Conservation (phyloP, 1,140 invertebrate species). For the Theocolax elegans region DNA sequence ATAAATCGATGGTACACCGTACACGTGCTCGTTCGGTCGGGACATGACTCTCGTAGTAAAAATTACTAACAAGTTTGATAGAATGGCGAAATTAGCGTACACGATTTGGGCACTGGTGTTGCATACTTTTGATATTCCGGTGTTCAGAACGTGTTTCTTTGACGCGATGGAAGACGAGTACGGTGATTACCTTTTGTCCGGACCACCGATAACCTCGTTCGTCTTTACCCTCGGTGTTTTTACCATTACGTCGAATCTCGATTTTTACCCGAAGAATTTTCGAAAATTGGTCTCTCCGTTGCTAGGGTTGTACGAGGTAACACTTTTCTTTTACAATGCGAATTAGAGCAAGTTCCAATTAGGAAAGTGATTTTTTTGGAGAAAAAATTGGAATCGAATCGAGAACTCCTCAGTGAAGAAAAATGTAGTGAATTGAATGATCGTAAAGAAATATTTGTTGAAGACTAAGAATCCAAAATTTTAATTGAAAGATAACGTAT, state of each 20-base stretch:
- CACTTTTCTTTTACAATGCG: background rate
- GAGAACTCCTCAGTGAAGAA: no score
- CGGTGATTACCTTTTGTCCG: slow-evolving; percentile 42
- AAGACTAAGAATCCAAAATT: no score
- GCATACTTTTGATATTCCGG: slow-evolving; percentile 44
- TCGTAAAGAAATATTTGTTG: no score
- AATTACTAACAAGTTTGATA: no score
- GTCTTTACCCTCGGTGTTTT: slow-evolving; percentile 53
- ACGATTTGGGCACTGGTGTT: slow-evolving; percentile 56
- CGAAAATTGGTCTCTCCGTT: slow-evolving; percentile 42
- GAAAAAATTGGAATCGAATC: background rate
- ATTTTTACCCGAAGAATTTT: slow-evolving; percentile 51
- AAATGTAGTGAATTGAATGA: no score
- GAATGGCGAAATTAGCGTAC: slow-evolving; percentile 50
- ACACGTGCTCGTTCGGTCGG: no score
- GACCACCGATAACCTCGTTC: slow-evolving; percentile 46
- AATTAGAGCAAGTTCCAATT: background rate
- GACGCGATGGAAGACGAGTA: slow-evolving; percentile 51
- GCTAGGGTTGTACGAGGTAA: slow-evolving; percentile 55
- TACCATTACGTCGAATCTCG: slow-evolving; percentile 45
- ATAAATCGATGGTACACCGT: no score
- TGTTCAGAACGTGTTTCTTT: slow-evolving; percentile 53
- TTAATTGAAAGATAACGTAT: no score
- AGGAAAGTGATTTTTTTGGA: background rate
- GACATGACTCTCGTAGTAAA: no score